Conservation (phyloP, 2,888 invertebrate species). For the Coecobrya sp. region DNA sequence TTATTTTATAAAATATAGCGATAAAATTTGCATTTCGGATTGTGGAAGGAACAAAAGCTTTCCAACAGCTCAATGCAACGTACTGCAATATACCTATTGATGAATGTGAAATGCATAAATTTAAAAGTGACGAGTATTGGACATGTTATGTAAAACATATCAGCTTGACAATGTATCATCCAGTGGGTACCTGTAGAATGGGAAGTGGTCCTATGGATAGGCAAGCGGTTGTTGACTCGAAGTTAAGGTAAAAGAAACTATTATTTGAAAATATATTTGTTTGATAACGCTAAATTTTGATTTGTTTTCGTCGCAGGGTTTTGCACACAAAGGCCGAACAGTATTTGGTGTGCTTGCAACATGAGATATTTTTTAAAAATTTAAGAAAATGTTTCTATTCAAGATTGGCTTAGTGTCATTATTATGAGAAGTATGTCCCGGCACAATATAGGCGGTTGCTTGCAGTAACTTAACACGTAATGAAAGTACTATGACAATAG, state of each 20-base stretch:
- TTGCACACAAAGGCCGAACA: no score
- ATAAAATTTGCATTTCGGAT: not conserved
- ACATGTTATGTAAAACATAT: conserved; percentile 60
- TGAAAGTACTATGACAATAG: no score
- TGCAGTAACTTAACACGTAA: no score
- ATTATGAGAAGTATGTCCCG: no score
- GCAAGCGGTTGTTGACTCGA: not conserved
- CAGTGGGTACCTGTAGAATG: conserved; percentile 91
- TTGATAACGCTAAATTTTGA: no score
- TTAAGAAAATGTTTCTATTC: no score
- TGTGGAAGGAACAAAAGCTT: conserved; percentile 64
- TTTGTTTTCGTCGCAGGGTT: no score
- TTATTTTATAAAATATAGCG: conserved; percentile 53
- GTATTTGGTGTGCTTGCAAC: no score
- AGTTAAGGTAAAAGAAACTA: not conserved
- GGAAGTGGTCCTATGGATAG: conserved; percentile 87
- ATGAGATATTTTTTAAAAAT: no score
- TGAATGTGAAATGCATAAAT: conserved; percentile 42
- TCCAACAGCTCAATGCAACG: not conserved
- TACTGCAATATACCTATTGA: not conserved
- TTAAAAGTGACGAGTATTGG: conserved; percentile 53
- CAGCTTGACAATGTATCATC: conserved; percentile 90
- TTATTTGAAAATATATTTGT: no score
- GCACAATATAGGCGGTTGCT: no score
- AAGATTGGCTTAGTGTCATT: no score